Conservation (phyloP, 37 sponge, comb jelly and placozoan species). For the Theonella swinhoei region DNA sequence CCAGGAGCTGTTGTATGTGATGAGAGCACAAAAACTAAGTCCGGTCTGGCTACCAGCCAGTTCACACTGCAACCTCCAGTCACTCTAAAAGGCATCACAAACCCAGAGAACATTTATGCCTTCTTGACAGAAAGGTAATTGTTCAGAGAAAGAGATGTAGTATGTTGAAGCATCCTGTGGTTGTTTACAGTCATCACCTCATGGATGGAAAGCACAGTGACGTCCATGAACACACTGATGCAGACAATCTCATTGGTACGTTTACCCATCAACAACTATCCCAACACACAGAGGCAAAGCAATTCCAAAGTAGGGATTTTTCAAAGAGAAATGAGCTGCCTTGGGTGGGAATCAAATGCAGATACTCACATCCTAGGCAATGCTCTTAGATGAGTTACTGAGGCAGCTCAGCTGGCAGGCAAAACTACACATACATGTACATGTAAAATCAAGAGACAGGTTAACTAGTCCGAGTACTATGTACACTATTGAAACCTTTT, state of each 20-base stretch:
- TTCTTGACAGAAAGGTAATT: conserved; percentile 54
- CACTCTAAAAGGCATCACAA: conserved; percentile 75
- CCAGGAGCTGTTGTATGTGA: conserved; percentile 84
- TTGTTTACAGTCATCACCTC: neutral
- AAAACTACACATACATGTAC: too few species aligned
- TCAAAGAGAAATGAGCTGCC: too few species aligned
- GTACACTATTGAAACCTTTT: neutral
- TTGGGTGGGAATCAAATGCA: too few species aligned
- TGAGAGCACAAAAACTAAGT: conserved; percentile 71
- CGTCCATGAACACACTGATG: conserved; percentile 25
- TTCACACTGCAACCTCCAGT: conserved; percentile 74
- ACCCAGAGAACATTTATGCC: conserved; percentile 69
- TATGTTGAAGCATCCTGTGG: neutral
- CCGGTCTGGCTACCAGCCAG: conserved; percentile 55
- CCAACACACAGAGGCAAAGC: neutral
- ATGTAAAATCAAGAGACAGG: too few species aligned
- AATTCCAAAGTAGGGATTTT: too few species aligned
- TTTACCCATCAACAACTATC: neutral
- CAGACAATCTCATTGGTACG: conserved; percentile 42
- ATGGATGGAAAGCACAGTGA: conserved; percentile 8
- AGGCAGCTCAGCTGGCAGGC: too few species aligned
- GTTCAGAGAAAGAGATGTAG: neutral
- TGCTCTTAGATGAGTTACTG: too few species aligned
- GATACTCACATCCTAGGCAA: too few species aligned
- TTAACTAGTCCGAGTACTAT: neutral